Percentiles rank a stretch among this genome's conserved stretches.
Evolutionary conservation across 2,888 invertebrate genomes (phyloP).

Genomic region (Eupithecia inturbata): DNA sequence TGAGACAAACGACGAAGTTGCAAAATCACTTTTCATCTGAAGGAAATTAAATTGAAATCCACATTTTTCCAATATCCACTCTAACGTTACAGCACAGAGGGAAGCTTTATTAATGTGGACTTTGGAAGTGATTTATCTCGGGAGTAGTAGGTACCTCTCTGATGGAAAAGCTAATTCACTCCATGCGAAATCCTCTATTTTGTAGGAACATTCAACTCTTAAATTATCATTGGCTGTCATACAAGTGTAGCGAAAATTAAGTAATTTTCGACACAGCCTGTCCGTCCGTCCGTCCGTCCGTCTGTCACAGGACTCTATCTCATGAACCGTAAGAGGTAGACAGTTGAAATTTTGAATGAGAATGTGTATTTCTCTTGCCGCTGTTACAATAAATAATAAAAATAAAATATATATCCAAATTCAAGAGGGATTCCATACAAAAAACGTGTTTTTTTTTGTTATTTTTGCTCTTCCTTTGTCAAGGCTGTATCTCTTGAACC

Average conservation of each 20-base stretch:
- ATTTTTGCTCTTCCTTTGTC: no score
- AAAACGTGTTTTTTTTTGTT: no score
- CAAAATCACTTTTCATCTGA: constrained; percentile 37
- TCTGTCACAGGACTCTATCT: no score
- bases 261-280: neutral
- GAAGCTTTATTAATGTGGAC: constrained; percentile 35
- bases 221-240: neutral
- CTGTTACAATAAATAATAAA: no score
- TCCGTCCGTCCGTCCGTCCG: no score
- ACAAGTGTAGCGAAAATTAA: no score
- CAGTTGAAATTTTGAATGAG: no score
- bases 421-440: no score
- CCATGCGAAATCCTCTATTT: constrained; percentile 5
- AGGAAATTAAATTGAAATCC: constrained; percentile 45
- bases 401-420: no score
- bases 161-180: constrained; percentile 15
- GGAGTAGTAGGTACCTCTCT: constrained; percentile 13
- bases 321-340: no score
- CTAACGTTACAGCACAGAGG: constrained; percentile 19
- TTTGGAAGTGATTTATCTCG: constrained; percentile 29
- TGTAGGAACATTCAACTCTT: neutral
- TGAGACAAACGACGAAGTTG: constrained; percentile 24
- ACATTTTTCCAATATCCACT: constrained; percentile 41
- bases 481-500: no score
- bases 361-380: no score